A percentile compares a stretch with the other conserved stretches of the same genome.
Evolutionary conservation across 2,888 invertebrate genomes (phyloP).

Genomic region (Blastobasis lacticolella): DNA sequence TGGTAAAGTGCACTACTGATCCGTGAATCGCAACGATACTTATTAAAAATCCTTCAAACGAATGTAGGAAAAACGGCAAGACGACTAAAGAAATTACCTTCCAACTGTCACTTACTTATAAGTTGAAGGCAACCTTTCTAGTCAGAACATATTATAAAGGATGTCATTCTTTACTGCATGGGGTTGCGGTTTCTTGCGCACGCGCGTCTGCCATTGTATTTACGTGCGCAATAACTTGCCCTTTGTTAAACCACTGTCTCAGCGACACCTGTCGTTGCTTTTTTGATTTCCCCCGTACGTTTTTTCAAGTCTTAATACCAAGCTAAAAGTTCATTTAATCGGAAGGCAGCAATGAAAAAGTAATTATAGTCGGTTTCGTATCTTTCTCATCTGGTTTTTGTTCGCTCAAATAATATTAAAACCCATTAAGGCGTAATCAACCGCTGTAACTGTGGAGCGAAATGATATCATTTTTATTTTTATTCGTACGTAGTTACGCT

Average conservation of each 20-base stretch:
- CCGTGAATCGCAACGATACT: too few relatives aligned
- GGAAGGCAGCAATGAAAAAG: not conserved
- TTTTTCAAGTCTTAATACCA: too few relatives aligned
- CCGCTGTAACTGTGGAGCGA: too few relatives aligned
- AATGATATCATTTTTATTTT: too few relatives aligned
- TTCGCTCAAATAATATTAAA: not conserved
- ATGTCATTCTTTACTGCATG: slow-evolving; percentile 13
- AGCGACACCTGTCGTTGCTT: slow-evolving; percentile 34
- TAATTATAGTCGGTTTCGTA: not conserved
- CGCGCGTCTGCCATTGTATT: slow-evolving; percentile 36
- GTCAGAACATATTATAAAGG: not conserved
- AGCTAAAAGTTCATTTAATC: not conserved
- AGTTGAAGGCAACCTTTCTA: too few relatives aligned
- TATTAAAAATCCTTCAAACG: too few relatives aligned
- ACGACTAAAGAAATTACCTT: too few relatives aligned
- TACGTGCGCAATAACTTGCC: slow-evolving; percentile 26
- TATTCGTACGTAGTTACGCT: too few relatives aligned
- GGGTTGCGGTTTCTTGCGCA: slow-evolving; percentile 48
- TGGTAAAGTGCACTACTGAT: too few relatives aligned
- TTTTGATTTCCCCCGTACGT: slow-evolving; percentile 7
- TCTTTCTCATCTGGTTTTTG: not conserved
- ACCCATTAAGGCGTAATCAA: too few relatives aligned
- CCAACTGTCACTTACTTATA: too few relatives aligned
- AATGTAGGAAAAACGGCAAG: too few relatives aligned
- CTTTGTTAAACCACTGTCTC: slow-evolving; percentile 30